Evolutionary conservation across 2,888 invertebrate species (phyloP), one percentile per base, ranked within the genome.

Genomic region (Agrochola litura): DNA sequence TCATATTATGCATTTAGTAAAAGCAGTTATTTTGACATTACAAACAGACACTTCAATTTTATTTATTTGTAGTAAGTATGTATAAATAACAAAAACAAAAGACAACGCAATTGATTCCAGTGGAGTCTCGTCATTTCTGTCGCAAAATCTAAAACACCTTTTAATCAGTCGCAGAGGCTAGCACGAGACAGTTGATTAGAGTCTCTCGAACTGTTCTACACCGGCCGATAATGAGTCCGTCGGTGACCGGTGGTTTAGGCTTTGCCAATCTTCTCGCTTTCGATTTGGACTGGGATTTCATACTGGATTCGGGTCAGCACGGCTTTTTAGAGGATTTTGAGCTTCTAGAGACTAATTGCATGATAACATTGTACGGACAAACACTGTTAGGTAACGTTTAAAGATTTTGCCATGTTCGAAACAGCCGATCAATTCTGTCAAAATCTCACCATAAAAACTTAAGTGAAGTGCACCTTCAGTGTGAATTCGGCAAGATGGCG

Each of bases 111-210:
- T 46, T n/a, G 6, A 3, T 60, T 49, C 12, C 3, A 46, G 19
- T 2, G 1, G 10, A 25, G 58, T 37, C 30, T 19, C 0, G 4
- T 30, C 19, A 22, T 16, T 10, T 1, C 37, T 52, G 30, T 82
- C 76, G 82, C 30, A 30, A 65, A 77, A 63, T 77, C 58, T 87
- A 86, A 86, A 87, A 77, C 22, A 46, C 69, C 66, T 79, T 84
- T 81, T 81, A 88, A 89, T 89, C 86, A 84, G 68, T 82, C 67
- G 79, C 68, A 58, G 77, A 70, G 69, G 65, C 76, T 63, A 46
- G 71, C 67, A 58, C 66, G 77, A 83, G 81, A 75, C 79, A 68
- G 81, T 86, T 89, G 89, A 89, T 89, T 89, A 88, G 89, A 89
- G 88, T 68, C 67, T 66, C 67, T 49, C 77, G 70, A 66, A 63